These are phyloP conservation scores for Yponomeuta sedellus DNA, from an alignment of 2,888 invertebrate species.

Conservation along the genomic window DNA sequence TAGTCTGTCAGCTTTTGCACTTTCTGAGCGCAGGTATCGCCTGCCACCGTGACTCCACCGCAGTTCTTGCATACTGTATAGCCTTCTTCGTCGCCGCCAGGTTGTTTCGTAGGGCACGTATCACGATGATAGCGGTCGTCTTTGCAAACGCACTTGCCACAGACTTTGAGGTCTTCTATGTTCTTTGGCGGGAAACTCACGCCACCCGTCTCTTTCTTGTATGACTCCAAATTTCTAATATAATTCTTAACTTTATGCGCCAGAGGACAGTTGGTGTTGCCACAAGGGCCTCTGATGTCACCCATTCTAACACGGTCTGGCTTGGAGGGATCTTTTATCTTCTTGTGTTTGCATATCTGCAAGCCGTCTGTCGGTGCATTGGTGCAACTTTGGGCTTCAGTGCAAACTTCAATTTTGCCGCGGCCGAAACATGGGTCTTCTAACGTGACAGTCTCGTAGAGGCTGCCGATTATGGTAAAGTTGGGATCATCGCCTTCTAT, in stretches of 20 bases:
- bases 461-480: constrained; percentile 60
- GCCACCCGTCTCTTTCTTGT: constrained; percentile 44
- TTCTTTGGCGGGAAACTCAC: constrained; percentile 33
- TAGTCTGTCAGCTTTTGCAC: constrained; percentile 30
- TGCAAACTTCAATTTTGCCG: constrained; percentile 57
- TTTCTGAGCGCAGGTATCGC: constrained; percentile 53
- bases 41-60: constrained; percentile 21
- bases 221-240: constrained; percentile 53
- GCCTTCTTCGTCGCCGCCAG: constrained; percentile 44
- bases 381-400: constrained; percentile 56
- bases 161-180: constrained; percentile 41
- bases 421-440: constrained; percentile 54
- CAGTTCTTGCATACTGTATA: constrained; percentile 4
- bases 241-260: constrained; percentile 63
- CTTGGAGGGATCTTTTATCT: constrained; percentile 41
- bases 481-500: constrained; percentile 61
- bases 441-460: constrained; percentile 62
- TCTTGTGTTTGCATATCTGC: constrained; percentile 29
- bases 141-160: constrained; percentile 58
- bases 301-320: constrained; percentile 57
- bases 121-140: constrained; percentile 62
- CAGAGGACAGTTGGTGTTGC: constrained; percentile 57
- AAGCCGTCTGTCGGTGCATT: constrained; percentile 20
- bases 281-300: constrained; percentile 65
- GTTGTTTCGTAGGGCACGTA: constrained; percentile 45